phyloP scores from a whole-genome alignment of 2,888 invertebrate species.

The Cosmia trapezina region DNA sequence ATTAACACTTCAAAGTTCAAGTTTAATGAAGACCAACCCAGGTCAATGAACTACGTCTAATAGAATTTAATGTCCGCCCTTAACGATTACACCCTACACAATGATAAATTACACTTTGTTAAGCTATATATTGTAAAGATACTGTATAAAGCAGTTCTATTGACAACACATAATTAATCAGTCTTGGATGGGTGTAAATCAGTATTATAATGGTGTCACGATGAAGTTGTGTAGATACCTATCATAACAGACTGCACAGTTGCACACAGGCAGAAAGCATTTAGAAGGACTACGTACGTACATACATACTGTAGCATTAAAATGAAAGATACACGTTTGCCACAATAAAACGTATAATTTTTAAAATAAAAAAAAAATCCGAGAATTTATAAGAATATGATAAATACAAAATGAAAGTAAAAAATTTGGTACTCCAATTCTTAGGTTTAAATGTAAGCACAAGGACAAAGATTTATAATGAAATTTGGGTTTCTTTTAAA shows the following conservation, averaged over 20 bases:
- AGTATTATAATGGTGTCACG: background rate
- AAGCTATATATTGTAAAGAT: background rate
- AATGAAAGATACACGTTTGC: too few relatives aligned
- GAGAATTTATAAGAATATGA: too few relatives aligned
- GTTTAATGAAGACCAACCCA: background rate
- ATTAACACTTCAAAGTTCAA: slow-evolving; percentile 11
- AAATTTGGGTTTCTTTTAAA: too few relatives aligned
- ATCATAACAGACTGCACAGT: background rate
- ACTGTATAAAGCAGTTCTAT: slow-evolving; percentile 7
- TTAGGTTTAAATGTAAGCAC: too few relatives aligned
- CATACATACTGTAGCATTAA: too few relatives aligned
- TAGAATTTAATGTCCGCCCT: slow-evolving; percentile 6
- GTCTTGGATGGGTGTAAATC: background rate
- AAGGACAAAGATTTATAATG: too few relatives aligned
- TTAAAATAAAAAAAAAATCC: too few relatives aligned
- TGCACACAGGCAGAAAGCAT: background rate
- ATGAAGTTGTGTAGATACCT: background rate
- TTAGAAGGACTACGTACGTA: background rate
- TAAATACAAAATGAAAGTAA: too few relatives aligned
- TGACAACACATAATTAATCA: background rate
- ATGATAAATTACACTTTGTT: slow-evolving; percentile 17
- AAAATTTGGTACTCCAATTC: too few relatives aligned
- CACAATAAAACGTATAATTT: too few relatives aligned
- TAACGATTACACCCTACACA: background rate
- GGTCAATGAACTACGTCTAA: slow-evolving; percentile 11